phyloP scores from a whole-genome alignment of 2,888 invertebrate species.

The Cybosia mesomella region DNA sequence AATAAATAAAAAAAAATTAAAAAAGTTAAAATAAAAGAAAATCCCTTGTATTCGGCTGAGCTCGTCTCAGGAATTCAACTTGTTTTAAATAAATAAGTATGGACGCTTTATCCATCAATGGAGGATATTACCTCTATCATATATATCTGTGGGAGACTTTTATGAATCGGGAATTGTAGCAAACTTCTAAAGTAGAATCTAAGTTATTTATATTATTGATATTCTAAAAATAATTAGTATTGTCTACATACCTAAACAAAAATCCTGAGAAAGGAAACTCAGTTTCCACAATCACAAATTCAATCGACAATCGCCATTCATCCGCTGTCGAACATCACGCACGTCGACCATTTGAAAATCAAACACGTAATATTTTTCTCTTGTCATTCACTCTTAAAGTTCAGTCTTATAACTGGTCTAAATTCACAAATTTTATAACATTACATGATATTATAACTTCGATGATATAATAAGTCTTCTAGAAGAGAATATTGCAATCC shows the following conservation, averaged over 20 bases:
- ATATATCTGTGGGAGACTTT: too few species aligned
- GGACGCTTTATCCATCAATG: too few species aligned
- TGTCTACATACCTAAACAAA: neutral
- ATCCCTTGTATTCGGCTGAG: too few species aligned
- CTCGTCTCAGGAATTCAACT: too few species aligned
- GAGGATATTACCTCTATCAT: too few species aligned
- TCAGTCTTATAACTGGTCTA: neutral
- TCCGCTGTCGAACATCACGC: constrained; percentile 20
- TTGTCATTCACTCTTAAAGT: neutral
- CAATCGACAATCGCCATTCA: constrained; percentile 22
- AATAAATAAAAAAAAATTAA: too few species aligned
- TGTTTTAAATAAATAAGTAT: too few species aligned
- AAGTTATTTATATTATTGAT: neutral
- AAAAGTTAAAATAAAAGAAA: too few species aligned
- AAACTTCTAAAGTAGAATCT: neutral
- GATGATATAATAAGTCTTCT: neutral
- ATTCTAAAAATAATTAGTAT: neutral
- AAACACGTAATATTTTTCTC: constrained; percentile 37
- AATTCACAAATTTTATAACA: neutral
- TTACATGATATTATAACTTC: neutral
- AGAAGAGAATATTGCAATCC: constrained; percentile 18
- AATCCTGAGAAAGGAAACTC: constrained; percentile 6
- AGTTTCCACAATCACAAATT: constrained; percentile 35
- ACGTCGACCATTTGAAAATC: constrained; percentile 23
- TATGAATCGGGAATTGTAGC: too few species aligned